Percentiles rank a stretch among this genome's conserved stretches.
Conservation (phyloP, 2,113 vertebrate species). For the Malurus melanocephalus region DNA sequence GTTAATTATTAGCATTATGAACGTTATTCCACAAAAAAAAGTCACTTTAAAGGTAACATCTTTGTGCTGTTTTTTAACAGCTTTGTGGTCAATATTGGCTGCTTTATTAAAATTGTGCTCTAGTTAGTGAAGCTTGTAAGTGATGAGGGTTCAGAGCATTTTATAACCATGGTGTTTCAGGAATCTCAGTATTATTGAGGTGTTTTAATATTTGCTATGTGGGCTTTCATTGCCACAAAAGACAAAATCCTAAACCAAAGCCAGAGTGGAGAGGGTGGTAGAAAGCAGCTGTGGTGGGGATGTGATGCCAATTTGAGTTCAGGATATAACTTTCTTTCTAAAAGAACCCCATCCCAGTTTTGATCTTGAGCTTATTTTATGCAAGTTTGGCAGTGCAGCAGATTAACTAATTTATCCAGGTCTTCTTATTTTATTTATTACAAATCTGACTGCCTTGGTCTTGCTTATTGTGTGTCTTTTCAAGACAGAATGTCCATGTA, state of each 20-base stretch:
- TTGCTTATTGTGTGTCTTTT: background rate
- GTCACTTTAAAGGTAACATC: background rate
- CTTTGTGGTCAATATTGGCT: background rate
- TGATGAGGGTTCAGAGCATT: background rate
- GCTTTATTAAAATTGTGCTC: background rate
- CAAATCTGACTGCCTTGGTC: background rate
- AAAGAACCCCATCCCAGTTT: background rate
- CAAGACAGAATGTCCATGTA: background rate
- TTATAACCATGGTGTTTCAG: background rate
- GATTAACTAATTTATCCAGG: background rate
- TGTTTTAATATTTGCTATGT: background rate
- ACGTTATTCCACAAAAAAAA: background rate
- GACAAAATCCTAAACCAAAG: background rate
- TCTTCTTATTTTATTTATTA: background rate
- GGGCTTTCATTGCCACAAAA: background rate
- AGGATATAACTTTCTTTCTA: background rate
- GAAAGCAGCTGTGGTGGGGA: background rate
- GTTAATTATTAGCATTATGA: constrained; percentile 5
- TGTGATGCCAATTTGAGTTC: background rate
- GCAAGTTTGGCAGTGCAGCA: background rate
- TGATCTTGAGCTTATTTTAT: background rate
- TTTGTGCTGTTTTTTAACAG: background rate
- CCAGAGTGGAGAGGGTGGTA: background rate
- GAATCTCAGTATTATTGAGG: background rate
- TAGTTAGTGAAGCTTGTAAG: background rate